Evolutionary conservation across 2,888 invertebrate species (phyloP).

Genomic region (Xanthorhoe spadicearia): DNA sequence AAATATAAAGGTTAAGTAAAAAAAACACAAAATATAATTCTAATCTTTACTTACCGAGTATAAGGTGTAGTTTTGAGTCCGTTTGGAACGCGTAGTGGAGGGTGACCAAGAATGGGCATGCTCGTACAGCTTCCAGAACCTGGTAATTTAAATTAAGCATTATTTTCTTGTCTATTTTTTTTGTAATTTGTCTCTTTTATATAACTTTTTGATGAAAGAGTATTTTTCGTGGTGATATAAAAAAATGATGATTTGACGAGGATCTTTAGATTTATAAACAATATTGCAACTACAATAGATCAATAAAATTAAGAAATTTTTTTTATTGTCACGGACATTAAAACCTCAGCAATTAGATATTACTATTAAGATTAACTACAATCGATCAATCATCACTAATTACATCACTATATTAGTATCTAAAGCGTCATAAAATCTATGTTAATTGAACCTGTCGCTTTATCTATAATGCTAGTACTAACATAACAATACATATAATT

Average conservation of each 20-base stretch:
- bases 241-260: too few relatives aligned
- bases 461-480: constrained; percentile 15
- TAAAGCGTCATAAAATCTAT: constrained; percentile 35
- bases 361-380: too few relatives aligned
- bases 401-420: constrained; percentile 27
- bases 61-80: constrained; percentile 97
- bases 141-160: constrained; percentile 50
- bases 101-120: constrained; percentile 98
- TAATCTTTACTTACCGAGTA: constrained; percentile 93
- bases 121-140: constrained; percentile 97
- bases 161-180: not conserved
- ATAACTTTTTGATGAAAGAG: too few relatives aligned
- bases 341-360: not conserved
- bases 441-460: constrained; percentile 28
- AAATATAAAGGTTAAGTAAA: constrained; percentile 26
- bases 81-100: constrained; percentile 99
- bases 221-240: too few relatives aligned
- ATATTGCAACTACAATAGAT: too few relatives aligned
- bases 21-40: too few relatives aligned
- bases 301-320: too few relatives aligned
- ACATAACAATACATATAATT: constrained; percentile 37
- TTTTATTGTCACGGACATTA: constrained; percentile 1
- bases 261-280: too few relatives aligned
- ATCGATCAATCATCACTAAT: constrained; percentile 26
- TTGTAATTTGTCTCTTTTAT: too few relatives aligned